Conservation (phyloP, 2,113 vertebrate species). For the Pachypanchax playfairii region DNA sequence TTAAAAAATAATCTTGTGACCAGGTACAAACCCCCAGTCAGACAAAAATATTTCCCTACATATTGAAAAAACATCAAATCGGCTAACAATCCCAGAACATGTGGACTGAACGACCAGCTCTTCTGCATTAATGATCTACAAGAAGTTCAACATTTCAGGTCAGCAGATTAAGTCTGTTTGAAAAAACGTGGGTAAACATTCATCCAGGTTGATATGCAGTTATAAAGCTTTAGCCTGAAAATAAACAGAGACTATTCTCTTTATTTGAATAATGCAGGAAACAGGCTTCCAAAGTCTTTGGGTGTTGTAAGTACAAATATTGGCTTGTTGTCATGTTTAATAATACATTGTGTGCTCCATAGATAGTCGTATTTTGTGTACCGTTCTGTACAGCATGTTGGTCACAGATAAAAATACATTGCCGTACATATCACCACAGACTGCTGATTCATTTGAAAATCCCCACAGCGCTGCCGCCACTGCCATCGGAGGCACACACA, state of each 20-base stretch:
- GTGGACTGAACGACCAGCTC: background rate
- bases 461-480: constrained; percentile 3
- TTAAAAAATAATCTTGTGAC: constrained; percentile 27
- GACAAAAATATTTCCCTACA: constrained; percentile 21
- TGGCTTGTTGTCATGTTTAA: background rate
- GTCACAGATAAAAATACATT: constrained; percentile 7
- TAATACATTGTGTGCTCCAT: background rate
- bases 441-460: constrained; percentile 10
- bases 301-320: background rate
- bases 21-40: background rate
- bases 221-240: background rate
- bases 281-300: background rate
- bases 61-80: no score
- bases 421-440: constrained; percentile 6
- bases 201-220: background rate
- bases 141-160: background rate
- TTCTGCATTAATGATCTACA: constrained; percentile 14
- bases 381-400: background rate
- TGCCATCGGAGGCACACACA: background rate
- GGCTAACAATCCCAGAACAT: background rate
- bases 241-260: background rate
- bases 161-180: background rate
- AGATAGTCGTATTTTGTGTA: background rate
- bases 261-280: constrained; percentile 3
- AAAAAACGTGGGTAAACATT: constrained; percentile 1